Percentiles rank a stretch among this genome's conserved stretches.
phyloP scores from a whole-genome alignment of 2,113 vertebrate species.

The Embiotoca jacksoni region DNA sequence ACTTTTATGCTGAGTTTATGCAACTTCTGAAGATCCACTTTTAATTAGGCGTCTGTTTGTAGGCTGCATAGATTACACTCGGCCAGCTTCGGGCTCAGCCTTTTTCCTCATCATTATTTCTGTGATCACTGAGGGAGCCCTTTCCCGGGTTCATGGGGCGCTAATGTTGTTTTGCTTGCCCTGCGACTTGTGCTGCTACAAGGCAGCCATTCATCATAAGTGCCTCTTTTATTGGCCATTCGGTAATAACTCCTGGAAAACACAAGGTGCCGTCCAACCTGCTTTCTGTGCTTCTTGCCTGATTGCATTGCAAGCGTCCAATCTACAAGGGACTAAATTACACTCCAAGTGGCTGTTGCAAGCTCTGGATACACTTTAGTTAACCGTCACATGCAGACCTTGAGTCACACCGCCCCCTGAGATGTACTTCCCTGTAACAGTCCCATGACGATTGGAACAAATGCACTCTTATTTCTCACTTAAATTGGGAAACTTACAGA shows the following conservation, averaged over 20 bases:
- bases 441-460: conserved; percentile 14
- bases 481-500: conserved; percentile 1
- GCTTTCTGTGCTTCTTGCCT: conserved; percentile 20
- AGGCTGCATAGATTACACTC: conserved; percentile 56
- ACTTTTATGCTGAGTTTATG: conserved; percentile 53
- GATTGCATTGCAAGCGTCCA: conserved; percentile 9
- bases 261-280: conserved; percentile 22
- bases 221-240: conserved; percentile 45
- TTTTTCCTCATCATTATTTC: conserved; percentile 58
- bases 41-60: conserved; percentile 67
- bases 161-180: conserved; percentile 50
- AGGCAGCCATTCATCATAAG: conserved; percentile 52
- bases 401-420: conserved; percentile 23
- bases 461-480: conserved; percentile 8
- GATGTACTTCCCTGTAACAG: background rate
- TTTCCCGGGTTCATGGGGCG: conserved; percentile 35
- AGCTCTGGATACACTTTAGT: conserved; percentile 5
- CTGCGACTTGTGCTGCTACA: conserved; percentile 18
- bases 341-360: background rate
- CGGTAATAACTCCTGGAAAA: conserved; percentile 42
- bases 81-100: conserved; percentile 22
- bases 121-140: conserved; percentile 46
- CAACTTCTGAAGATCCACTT: conserved; percentile 40
- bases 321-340: conserved; percentile 1
- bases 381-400: conserved; percentile 30